Base-by-base conservation (phyloP, 2,797 vertebrate genomes). In the Xiphophorus birchmanni region DNA sequence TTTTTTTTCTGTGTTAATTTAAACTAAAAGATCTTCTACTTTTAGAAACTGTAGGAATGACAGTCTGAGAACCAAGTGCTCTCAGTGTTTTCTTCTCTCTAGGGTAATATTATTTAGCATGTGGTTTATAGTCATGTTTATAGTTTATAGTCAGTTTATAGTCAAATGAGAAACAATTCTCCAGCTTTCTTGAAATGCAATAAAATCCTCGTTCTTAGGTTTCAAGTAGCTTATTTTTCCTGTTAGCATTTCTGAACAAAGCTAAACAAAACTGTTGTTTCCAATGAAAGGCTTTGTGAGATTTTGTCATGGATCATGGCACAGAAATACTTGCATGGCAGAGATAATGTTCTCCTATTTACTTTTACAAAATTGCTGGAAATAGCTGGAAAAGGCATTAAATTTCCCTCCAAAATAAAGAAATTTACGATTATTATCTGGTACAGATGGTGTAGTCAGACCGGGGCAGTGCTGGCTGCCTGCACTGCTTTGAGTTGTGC, bases 401-500 rank as follows among this genome's bases (percentile, higher is more conserved):
- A 9, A 15, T 83, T 89, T 85, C 60, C 73, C 32, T 50, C 23
- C 44, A 37, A 65, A 65, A 74, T 47, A 37, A 77, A 3, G 11
- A 45, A 65, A 82, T 75, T 77, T 18, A 26, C 40, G 18, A 77
- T 58, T 58, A 50, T 48, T 40, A 15, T 21, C 12, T 37, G 37
- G 63, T 69, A 23, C 10, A 58, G 56, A 58, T 29, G 47, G 54
- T 45, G 69, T 3, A n/a, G 35, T 56, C 21, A 78, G 73, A 86
- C 80, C 32, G 73, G 80, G 79, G 47, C 18, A 60, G 71, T 74
- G 73, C 75, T 79, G 80, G 50, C 81, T 84, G 76, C 80, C 84
- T 84, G 82, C 82, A 50, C 37, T 60, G 76, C 60, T 80, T 80
- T 77, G 75, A 76, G 69, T 80, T 73, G 65, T 71, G 79, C 86